phyloP scores from a whole-genome alignment of 1,140 invertebrate genomes.

The Lineus longissimus region DNA sequence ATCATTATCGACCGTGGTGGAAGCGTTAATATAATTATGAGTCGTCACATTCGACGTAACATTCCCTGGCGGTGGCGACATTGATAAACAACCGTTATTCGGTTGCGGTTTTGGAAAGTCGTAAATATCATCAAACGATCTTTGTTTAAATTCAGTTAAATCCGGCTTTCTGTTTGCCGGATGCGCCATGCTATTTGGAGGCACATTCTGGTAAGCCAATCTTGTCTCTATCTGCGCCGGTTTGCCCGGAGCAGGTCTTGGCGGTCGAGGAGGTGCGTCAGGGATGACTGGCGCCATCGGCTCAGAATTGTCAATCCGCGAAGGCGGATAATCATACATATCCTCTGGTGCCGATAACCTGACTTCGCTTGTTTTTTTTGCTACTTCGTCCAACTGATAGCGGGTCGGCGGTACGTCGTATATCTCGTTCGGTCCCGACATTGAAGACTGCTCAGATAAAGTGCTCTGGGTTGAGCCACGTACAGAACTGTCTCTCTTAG shows the following conservation, averaged over 20 bases:
- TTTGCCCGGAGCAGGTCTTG: constrained; percentile 2
- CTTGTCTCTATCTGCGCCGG: not conserved
- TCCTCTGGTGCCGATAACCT: constrained; percentile 16
- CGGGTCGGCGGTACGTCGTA: constrained; percentile 27
- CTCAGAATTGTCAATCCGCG: too few species aligned
- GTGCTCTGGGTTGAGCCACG: constrained; percentile 16
- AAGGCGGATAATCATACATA: constrained; percentile 32
- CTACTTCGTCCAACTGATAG: too few species aligned
- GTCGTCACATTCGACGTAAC: too few species aligned
- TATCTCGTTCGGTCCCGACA: constrained; percentile 17
- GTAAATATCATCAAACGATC: too few species aligned
- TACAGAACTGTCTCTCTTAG: constrained; percentile 18
- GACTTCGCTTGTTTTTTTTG: not conserved
- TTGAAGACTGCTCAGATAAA: constrained; percentile 27
- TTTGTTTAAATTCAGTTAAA: too few species aligned
- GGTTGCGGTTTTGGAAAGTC: too few species aligned
- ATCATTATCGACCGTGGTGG: too few species aligned
- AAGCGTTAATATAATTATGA: too few species aligned
- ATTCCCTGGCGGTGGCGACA: too few species aligned
- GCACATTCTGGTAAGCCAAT: not conserved
- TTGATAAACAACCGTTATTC: too few species aligned
- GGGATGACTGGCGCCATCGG: not conserved
- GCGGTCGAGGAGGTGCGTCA: not conserved
- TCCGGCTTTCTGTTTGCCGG: too few species aligned
- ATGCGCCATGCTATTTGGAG: not conserved